phyloP scores from a whole-genome alignment of 2,797 vertebrate species.

The Lophura swinhoii region DNA sequence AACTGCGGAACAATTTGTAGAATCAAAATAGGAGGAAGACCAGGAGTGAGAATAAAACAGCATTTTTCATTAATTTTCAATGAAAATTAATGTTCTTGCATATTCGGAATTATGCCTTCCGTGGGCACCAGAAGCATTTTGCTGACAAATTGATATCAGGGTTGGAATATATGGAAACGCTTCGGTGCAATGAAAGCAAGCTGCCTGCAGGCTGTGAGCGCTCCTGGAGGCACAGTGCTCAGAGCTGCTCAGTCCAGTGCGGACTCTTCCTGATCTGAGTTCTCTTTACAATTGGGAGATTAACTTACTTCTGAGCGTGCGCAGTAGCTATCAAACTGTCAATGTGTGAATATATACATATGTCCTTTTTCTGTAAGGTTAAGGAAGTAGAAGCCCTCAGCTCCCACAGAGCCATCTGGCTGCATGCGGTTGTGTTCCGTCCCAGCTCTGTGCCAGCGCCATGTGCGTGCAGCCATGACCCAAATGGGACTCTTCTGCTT shows the following conservation, averaged over 20 bases:
- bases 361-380: neutral
- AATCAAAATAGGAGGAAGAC: neutral
- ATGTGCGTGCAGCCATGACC: too few relatives aligned
- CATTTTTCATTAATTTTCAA: neutral
- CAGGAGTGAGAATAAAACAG: neutral
- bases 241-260: neutral
- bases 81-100: neutral
- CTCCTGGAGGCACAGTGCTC: neutral
- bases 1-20: neutral
- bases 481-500: neutral
- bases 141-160: neutral
- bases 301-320: neutral
- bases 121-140: neutral
- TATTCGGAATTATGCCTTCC: neutral
- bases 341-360: too few relatives aligned
- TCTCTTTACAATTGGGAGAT: neutral
- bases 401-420: accelerated
- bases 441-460: too few relatives aligned
- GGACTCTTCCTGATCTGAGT: neutral
- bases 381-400: neutral
- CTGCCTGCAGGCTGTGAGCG: neutral
- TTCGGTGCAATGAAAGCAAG: neutral
- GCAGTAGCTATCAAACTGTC: neutral
- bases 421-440: too few relatives aligned
- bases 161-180: neutral